These are phyloP conservation scores for Chloroceryle amazona DNA, from an alignment of 2,797 vertebrate genomes.

Conservation along the genomic window DNA sequence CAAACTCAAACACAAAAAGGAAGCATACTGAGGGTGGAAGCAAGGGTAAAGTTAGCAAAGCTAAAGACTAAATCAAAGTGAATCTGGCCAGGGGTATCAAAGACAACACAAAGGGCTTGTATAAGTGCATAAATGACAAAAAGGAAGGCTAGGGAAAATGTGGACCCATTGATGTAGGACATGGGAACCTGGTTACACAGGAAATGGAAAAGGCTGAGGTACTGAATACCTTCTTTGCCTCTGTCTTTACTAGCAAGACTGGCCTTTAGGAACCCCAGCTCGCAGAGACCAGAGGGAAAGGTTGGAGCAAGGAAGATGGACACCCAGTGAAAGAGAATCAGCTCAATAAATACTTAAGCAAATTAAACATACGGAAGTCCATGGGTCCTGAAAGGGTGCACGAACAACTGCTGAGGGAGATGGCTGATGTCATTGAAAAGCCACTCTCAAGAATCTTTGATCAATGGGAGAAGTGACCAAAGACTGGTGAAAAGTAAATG, in stretches of 20 bases:
- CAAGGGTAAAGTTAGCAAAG: not conserved
- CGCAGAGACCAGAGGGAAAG: not conserved
- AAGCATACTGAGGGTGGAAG: not conserved
- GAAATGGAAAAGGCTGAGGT: not conserved
- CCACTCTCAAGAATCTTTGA: not conserved
- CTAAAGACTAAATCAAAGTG: not conserved
- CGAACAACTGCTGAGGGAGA: not conserved
- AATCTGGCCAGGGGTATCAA: not conserved
- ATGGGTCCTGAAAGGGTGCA: rapidly evolving
- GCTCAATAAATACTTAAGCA: not conserved
- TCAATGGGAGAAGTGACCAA: not conserved
- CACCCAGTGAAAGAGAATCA: not conserved
- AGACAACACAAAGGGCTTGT: not conserved
- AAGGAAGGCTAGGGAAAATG: not conserved
- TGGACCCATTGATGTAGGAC: not conserved
- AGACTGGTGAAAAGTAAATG: not conserved
- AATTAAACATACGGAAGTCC: not conserved
- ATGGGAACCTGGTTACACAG: not conserved
- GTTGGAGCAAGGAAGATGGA: not conserved
- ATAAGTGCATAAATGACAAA: not conserved
- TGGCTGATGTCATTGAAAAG: not conserved
- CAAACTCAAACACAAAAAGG: not conserved
- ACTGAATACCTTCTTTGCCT: not conserved
- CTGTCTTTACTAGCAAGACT: not conserved
- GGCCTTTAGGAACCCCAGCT: not conserved